Evolutionary conservation across 2,113 vertebrate genomes (phyloP).

Genomic region (Eretmochelys imbricata): DNA sequence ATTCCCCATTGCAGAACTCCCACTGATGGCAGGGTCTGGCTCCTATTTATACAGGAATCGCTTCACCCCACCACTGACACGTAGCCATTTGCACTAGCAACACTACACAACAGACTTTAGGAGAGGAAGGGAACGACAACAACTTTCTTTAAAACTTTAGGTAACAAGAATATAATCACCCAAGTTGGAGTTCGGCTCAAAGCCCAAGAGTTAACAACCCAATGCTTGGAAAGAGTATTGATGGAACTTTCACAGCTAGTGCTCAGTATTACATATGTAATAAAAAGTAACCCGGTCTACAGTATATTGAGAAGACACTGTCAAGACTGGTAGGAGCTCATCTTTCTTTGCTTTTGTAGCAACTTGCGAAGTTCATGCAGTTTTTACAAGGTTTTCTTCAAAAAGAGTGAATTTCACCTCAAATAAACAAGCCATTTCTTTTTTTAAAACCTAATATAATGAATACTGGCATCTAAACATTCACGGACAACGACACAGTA

Average conservation of each 20-base stretch:
- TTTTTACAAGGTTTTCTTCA: not conserved
- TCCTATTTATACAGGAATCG: not conserved
- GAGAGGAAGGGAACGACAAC: not conserved
- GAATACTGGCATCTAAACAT: not conserved
- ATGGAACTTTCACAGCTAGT: not conserved
- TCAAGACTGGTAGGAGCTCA: not conserved
- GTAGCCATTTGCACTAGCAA: not conserved
- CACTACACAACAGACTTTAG: not conserved
- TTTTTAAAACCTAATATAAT: not conserved
- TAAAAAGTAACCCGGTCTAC: not conserved
- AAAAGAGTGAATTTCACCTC: not conserved
- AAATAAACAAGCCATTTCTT: not conserved
- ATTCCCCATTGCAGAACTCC: not conserved
- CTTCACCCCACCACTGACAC: not conserved
- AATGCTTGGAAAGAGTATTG: not conserved
- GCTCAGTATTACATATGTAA: not conserved
- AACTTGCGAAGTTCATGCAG: not conserved
- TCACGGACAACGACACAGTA: not conserved
- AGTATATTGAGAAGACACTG: accelerated
- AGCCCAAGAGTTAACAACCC: not conserved
- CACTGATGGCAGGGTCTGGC: not conserved
- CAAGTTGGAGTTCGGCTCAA: not conserved
- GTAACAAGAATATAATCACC: not conserved
- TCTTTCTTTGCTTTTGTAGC: not conserved
- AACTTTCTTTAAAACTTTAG: not conserved